These are phyloP conservation scores for Pocillopora damicornis DNA, from an alignment of 64 coral and sea anemone species.

Conservation along the genomic window DNA sequence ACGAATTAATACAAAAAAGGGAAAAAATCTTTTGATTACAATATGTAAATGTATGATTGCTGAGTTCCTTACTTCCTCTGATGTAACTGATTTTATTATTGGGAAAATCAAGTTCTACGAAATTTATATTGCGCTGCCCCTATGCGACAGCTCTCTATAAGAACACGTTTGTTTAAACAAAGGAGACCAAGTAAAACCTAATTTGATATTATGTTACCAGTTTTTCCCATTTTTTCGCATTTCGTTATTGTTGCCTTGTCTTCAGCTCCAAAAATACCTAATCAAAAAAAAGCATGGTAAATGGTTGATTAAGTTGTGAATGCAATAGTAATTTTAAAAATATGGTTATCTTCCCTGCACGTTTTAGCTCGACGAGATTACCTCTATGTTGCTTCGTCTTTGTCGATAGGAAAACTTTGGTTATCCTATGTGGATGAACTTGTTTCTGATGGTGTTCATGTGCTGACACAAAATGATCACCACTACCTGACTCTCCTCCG, in stretches of 20 bases:
- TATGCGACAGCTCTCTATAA: too few relatives aligned
- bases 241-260: constrained; percentile 45
- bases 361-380: not conserved
- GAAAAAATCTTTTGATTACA: too few relatives aligned
- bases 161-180: not conserved
- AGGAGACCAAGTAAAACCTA: not conserved
- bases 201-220: constrained; percentile 16
- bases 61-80: too few relatives aligned
- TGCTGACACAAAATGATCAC: not conserved
- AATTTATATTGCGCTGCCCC: too few relatives aligned
- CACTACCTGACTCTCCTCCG: constrained; percentile 12
- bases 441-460: not conserved
- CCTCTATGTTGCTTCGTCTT: not conserved
- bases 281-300: not conserved
- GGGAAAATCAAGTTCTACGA: too few relatives aligned
- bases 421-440: not conserved
- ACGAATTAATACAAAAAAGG: too few relatives aligned
- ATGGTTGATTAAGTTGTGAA: not conserved
- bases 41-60: too few relatives aligned
- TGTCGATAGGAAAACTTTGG: not conserved
- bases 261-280: constrained; percentile 29
- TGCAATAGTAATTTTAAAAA: not conserved
- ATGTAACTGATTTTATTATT: too few relatives aligned
- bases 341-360: not conserved
- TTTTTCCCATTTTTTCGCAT: constrained; percentile 53